A percentile compares a stretch with the other conserved stretches of the same genome.
These are phyloP conservation scores for Potamarius usumacintae DNA, from an alignment of 2,113 vertebrate genomes.

Conservation along the genomic window DNA sequence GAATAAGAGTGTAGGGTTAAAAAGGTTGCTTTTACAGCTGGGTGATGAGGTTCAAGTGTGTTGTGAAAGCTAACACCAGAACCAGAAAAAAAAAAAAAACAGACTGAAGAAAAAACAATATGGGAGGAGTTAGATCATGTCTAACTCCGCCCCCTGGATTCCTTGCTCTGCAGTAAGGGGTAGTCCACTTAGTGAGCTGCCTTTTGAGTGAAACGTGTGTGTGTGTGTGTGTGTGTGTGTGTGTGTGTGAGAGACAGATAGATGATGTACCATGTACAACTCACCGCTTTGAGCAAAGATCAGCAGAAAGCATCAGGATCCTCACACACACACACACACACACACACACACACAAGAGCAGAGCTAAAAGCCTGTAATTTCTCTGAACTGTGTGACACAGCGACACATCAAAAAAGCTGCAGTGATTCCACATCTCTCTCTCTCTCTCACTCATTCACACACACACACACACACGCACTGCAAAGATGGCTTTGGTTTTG, in stretches of 20 bases:
- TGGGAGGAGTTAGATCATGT: neutral
- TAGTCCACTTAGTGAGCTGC: neutral
- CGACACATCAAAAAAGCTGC: constrained; percentile 21
- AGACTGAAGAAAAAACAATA: neutral
- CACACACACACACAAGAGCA: constrained; percentile 30
- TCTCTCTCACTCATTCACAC: neutral
- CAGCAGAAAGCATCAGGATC: constrained; percentile 16
- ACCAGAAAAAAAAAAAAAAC: neutral
- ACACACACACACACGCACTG: neutral
- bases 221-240: neutral
- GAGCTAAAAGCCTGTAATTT: constrained; percentile 32
- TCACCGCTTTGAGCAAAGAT: constrained; percentile 13
- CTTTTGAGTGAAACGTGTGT: neutral
- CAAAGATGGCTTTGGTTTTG: constrained; percentile 20
- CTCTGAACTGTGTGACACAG: neutral
- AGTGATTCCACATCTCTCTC: neutral
- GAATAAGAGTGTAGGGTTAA: too few relatives aligned
- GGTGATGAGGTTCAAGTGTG: neutral
- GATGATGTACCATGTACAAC: neutral
- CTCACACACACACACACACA: constrained; percentile 9
- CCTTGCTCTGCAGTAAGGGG: neutral
- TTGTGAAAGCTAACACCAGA: neutral
- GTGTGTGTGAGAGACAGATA: neutral
- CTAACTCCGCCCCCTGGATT: neutral
- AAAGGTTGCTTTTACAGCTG: neutral